A percentile compares a stretch with the other conserved stretches of the same genome.
These are phyloP conservation scores for Callocephalon fimbriatum DNA, from an alignment of 2,113 vertebrate genomes.

Conservation along the genomic window DNA sequence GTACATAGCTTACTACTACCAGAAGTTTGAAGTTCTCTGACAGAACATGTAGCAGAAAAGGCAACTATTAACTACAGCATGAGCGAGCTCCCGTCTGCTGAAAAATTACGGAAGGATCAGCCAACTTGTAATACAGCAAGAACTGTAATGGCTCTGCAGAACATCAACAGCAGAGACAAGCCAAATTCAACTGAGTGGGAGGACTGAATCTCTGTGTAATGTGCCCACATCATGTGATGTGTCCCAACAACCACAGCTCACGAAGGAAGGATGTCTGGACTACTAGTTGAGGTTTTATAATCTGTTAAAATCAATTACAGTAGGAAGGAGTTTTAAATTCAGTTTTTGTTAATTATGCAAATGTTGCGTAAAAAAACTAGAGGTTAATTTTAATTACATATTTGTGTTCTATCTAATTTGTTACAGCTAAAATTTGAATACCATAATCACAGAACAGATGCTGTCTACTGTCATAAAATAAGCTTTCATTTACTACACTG, in stretches of 20 bases:
- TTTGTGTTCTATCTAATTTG: neutral
- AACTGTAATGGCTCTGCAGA: neutral
- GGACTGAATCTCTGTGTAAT: neutral
- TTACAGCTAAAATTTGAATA: neutral
- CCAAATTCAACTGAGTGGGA: neutral
- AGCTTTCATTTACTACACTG: neutral
- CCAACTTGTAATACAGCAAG: neutral
- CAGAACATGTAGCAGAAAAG: neutral
- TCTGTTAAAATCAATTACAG: neutral
- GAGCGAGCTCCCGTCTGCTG: neutral
- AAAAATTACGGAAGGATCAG: neutral
- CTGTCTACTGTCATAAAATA: neutral
- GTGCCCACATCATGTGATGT: neutral
- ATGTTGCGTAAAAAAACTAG: neutral
- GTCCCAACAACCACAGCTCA: neutral
- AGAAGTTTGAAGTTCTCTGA: neutral
- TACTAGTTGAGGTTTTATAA: neutral
- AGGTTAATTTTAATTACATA: conserved; percentile 7
- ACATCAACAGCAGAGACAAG: neutral
- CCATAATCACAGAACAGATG: neutral
- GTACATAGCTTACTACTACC: neutral
- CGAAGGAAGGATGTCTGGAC: neutral
- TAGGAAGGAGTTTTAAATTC: neutral
- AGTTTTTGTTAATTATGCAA: neutral
- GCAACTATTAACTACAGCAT: neutral